Evolutionary conservation across 2,113 vertebrate genomes (phyloP).

Genomic region (Thalassarche chlororhynchos): DNA sequence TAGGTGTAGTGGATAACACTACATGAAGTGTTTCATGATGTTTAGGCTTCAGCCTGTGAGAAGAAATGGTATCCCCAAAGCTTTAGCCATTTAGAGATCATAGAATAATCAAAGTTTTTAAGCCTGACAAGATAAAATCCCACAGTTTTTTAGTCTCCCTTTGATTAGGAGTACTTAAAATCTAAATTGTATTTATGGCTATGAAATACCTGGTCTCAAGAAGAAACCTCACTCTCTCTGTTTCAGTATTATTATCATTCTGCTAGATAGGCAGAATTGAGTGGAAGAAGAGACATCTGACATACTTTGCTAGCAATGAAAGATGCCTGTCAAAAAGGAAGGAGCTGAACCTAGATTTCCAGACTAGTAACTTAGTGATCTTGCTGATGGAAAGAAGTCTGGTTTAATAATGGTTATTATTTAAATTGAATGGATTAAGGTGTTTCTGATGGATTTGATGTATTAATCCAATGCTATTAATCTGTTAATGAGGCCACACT

Average conservation of each 20-base stretch:
- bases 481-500: not conserved
- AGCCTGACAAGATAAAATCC: not conserved
- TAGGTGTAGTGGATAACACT: not conserved
- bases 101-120: not conserved
- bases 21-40: not conserved
- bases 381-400: not conserved
- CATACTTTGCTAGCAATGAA: not conserved
- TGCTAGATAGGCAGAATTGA: not conserved
- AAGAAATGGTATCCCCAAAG: not conserved
- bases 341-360: not conserved
- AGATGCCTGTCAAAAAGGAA: not conserved
- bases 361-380: not conserved
- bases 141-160: not conserved
- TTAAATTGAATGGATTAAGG: not conserved
- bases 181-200: not conserved
- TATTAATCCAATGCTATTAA: not conserved
- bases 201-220: not conserved
- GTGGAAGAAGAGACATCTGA: not conserved
- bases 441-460: not conserved
- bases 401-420: not conserved
- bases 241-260: not conserved
- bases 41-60: not conserved
- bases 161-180: not conserved
- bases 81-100: not conserved
- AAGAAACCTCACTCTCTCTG: not conserved